Evolutionary conservation across 2,797 vertebrate genomes (phyloP), one percentile per base, ranked within the genome.

Genomic region (Vireo griseus): DNA sequence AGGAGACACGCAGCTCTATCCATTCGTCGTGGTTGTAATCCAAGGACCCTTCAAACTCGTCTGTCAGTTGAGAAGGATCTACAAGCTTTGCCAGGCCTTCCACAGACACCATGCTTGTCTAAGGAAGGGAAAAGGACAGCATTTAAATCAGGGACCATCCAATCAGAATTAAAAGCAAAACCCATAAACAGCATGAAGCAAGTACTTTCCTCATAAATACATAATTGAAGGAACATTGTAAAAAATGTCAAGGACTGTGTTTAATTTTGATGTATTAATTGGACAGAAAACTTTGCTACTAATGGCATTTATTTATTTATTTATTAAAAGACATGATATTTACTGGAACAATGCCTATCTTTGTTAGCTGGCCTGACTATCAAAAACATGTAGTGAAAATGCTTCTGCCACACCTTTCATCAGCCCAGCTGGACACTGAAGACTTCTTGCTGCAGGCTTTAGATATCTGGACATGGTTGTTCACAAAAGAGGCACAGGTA

Each of bases 1-100:
- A 95, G 35, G 99, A 99, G 62, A 99, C 98, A 1, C 99, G 98
- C 62, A 99, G 96, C 74, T 99, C 99, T 79, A 99, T 99, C 99
- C 99, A 99, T 95, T 99, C 99, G 55, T 99, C 99, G 0, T 99
- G 99, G 97, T 99, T 99, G 96, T 99, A 99, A 97, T 99, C 99
- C 98, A 99, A 97, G n/a, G 99, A 99, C 54, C 99, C 99, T 55
- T 99, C 99, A 13, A 99, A 99, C 92, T 99, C 99, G 26, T 99
- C 99, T 0, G 99, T 99, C 96, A 99, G 98, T 97, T 99, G 99
- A 58, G 99, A 99, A 17, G 99, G 99, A 95, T 99, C 99, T 95
- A 99, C 99, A 13, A 99, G 98, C 93, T 99, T 99, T 14, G 99
- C 97, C 89, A 99, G 98, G 68, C 99, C 99, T 97, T 99, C 99